These are phyloP conservation scores for Oxyteleia sp. DNA, from an alignment of 2,888 invertebrate species.

Conservation along the genomic window DNA sequence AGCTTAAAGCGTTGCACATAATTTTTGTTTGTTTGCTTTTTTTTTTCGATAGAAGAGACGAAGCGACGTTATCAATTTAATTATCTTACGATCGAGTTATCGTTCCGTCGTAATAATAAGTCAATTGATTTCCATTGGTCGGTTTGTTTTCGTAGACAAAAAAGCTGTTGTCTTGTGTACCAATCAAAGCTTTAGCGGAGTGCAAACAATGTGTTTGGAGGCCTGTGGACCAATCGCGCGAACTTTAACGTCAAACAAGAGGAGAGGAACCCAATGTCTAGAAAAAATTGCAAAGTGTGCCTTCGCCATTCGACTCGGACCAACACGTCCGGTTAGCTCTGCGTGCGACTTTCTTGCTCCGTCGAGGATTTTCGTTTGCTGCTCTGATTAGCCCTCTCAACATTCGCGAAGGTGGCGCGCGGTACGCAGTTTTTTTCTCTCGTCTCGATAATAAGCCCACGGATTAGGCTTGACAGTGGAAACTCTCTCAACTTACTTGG, in stretches of 20 bases:
- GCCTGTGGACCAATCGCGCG: slow-evolving; percentile 87
- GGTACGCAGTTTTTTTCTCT: slow-evolving; percentile 36
- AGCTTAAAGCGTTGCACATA: slow-evolving; percentile 8
- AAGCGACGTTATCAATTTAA: slow-evolving; percentile 11
- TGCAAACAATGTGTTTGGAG: slow-evolving; percentile 97
- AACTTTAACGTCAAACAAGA: slow-evolving; percentile 68
- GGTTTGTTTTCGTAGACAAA: slow-evolving; percentile 45
- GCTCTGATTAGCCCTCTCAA: slow-evolving; percentile 73
- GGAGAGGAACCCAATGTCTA: slow-evolving; percentile 54
- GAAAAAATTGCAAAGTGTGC: slow-evolving; percentile 65
- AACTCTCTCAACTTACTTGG: slow-evolving; percentile 31
- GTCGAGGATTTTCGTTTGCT: slow-evolving; percentile 69
- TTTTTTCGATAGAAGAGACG: slow-evolving; percentile 8
- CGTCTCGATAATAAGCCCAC: slow-evolving; percentile 31
- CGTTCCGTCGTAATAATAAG: slow-evolving; percentile 38
- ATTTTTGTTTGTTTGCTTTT: too few species aligned
- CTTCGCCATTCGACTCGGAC: slow-evolving; percentile 53
- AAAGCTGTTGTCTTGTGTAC: slow-evolving; percentile 37
- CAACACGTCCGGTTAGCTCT: slow-evolving; percentile 48
- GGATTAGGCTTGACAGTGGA: slow-evolving; percentile 36
- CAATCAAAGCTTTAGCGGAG: slow-evolving; percentile 89
- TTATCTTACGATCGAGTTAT: slow-evolving; percentile 55
- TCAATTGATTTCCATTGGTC: slow-evolving; percentile 29
- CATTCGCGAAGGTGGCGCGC: slow-evolving; percentile 65
- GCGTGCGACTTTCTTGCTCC: slow-evolving; percentile 75